Conservation (phyloP, 2,797 vertebrate genomes). For the Morus bassanus region DNA sequence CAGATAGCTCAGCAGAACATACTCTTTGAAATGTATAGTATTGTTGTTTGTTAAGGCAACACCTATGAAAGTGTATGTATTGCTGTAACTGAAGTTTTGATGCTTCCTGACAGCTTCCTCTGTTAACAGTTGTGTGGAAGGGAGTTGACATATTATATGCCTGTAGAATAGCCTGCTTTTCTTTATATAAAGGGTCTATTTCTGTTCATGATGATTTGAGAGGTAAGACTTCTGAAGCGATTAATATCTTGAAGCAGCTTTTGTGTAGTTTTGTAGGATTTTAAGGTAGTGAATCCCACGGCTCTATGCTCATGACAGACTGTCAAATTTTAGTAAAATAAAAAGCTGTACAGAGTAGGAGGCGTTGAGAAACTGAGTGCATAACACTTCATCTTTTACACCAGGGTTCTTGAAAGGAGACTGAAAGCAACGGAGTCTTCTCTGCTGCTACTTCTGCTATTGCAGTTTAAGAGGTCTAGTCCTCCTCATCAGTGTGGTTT, state of each 20-base stretch:
- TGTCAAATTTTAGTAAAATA: not conserved
- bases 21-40: accelerated
- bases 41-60: not conserved
- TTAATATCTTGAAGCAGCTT: not conserved
- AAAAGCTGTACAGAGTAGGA: not conserved
- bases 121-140: not conserved
- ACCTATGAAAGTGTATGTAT: not conserved
- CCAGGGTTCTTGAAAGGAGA: not conserved
- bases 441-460: not conserved
- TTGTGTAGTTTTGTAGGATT: not conserved
- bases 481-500: not conserved
- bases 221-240: not conserved
- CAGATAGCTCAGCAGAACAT: not conserved
- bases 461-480: not conserved
- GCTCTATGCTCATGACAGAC: not conserved
- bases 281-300: not conserved
- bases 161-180: not conserved
- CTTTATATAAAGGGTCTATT: not conserved
- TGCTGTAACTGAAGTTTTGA: not conserved
- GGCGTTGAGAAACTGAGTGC: not conserved
- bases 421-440: not conserved
- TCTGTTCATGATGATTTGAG: not conserved
- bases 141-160: not conserved
- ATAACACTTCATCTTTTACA: not conserved
- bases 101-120: not conserved